A percentile compares a stretch with the other conserved stretches of the same genome.
These are phyloP conservation scores for Drosophila persimilis DNA, from an alignment of 1,140 invertebrate genomes.

Conservation along the genomic window DNA sequence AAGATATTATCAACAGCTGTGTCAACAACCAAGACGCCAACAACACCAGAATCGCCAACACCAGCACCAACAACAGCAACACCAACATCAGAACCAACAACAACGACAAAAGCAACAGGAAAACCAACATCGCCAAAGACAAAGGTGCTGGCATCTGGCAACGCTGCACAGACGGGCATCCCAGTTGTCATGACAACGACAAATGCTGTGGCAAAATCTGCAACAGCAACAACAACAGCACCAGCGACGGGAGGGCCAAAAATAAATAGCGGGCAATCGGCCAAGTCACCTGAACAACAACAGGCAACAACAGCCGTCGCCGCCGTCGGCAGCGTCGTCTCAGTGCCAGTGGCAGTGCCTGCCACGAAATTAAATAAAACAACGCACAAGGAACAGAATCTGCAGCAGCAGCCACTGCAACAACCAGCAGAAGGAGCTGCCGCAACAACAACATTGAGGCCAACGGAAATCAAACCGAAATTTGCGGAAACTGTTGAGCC, in stretches of 20 bases:
- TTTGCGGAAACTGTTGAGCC: constrained; percentile 59
- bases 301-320: constrained; percentile 50
- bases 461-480: constrained; percentile 78
- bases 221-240: constrained; percentile 42
- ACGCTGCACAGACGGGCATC: constrained; percentile 25
- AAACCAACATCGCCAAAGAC: constrained; percentile 22
- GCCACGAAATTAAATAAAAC: constrained; percentile 74
- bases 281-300: constrained; percentile 83
- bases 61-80: constrained; percentile 8
- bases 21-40: background rate
- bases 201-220: constrained; percentile 11
- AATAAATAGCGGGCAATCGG: constrained; percentile 79
- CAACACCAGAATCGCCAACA: constrained; percentile 19
- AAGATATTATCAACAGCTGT: no score
- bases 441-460: constrained; percentile 39
- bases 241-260: constrained; percentile 65
- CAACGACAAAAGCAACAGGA: constrained; percentile 13
- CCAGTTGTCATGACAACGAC: constrained; percentile 36
- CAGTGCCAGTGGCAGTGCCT: background rate
- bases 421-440: constrained; percentile 47
- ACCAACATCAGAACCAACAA: constrained; percentile 3
- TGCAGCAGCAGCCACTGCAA: constrained; percentile 33
- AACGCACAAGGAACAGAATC: constrained; percentile 71
- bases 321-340: background rate
- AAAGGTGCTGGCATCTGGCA: constrained; percentile 33